Evolutionary conservation across 2,888 invertebrate species (phyloP), one percentile per base, ranked within the genome.

Genomic region (Hyppa rectilinea): DNA sequence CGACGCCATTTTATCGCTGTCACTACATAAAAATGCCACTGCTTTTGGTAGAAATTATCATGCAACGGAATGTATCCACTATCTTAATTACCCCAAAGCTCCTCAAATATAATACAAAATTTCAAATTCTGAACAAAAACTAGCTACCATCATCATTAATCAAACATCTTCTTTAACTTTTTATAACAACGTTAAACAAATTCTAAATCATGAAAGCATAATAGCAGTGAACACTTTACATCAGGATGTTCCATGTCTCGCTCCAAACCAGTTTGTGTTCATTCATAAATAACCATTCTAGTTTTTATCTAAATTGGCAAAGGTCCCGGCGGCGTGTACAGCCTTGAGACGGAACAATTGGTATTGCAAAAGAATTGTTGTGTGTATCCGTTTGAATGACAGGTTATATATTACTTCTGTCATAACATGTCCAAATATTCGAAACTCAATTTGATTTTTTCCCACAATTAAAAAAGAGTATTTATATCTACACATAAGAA

Each of bases 211-310:
- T 68, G 73, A 64, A 71, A 76, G 34, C 45, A 55, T 67, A 67
- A 67, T 64, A 81, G n/a, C 60, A 47, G 59, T 68, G 68, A 75
- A 75, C 67, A 76, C 75, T 78, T 76, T 72, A 78, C 78, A 80
- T 75, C 76, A 77, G 76, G 75, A 83, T 77, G 64, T 76, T 76
- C 45, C 68, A 80, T 71, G 58, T 69, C 75, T 71, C 67, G 80
- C 64, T 69, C 63, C 67, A 78, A 86, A 85, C 89, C 84, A 81
- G 89, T 89, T 87, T 83, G 53, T 69, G 77, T 78, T 83, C 88
- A 88, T 88, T 89, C 89, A 88, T 88, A 84, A 84, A 78, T 68
- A 82, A 85, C 76, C 67, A 86, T 87, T 73, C 62, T 62, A 77
- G 71, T 88, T 82, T 87, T 87, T 87, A 59, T 80, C 74, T 73